These are phyloP conservation scores for Aphidius colemani DNA, from an alignment of 2,888 invertebrate genomes.

Conservation along the genomic window DNA sequence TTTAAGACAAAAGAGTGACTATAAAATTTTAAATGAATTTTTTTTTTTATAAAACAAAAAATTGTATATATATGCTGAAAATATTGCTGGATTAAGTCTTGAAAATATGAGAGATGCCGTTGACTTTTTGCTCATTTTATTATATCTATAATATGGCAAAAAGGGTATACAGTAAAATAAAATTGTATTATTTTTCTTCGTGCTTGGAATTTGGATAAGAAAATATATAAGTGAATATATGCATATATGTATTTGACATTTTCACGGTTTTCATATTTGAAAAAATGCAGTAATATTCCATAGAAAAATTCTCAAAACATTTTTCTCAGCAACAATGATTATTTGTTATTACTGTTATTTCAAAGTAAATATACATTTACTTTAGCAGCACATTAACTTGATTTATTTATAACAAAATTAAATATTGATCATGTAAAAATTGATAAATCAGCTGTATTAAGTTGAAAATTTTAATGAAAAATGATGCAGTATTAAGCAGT, in stretches of 20 bases:
- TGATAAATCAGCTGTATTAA: not conserved
- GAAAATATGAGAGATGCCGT: slow-evolving; percentile 15
- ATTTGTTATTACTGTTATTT: too few relatives aligned
- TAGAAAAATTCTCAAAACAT: too few relatives aligned
- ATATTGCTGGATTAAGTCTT: slow-evolving; percentile 26
- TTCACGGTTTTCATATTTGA: slow-evolving; percentile 4
- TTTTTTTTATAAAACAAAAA: slow-evolving; percentile 18
- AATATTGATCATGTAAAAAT: not conserved
- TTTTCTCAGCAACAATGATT: too few relatives aligned
- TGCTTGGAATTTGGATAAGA: slow-evolving; percentile 21
- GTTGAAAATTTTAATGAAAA: slow-evolving; percentile 4
- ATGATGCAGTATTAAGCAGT: not conserved
- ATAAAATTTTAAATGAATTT: too few relatives aligned
- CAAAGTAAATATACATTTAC: not conserved
- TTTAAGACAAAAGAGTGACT: too few relatives aligned
- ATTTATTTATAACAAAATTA: too few relatives aligned
- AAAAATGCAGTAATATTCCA: slow-evolving; percentile 15
- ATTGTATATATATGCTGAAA: slow-evolving; percentile 24
- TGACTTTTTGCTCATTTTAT: too few relatives aligned
- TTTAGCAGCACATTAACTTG: too few relatives aligned
- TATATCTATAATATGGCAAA: slow-evolving; percentile 4
- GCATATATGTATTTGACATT: not conserved
- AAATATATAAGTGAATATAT: slow-evolving; percentile 6
- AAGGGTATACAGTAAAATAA: slow-evolving; percentile 19
- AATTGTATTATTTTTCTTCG: slow-evolving; percentile 28